Base-by-base conservation (phyloP, 2,113 vertebrate species). In the Myiagra hebetior region DNA sequence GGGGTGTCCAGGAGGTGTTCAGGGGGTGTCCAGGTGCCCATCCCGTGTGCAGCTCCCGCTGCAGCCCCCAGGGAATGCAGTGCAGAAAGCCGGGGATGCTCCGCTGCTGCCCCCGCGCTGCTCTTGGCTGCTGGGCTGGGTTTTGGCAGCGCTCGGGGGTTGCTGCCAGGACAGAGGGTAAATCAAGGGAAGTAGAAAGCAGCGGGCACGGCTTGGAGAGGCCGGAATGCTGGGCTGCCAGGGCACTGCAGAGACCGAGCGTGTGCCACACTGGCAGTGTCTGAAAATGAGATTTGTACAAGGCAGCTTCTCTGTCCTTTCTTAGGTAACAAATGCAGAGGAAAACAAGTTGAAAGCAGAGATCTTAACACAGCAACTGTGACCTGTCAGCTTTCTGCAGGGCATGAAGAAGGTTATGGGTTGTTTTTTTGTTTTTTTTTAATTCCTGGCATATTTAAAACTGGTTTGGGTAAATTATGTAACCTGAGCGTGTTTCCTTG, bases 61-160 rank as follows among this genome's bases (percentile, higher is more conserved):
- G 78, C 87, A 88, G 76, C 85, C 62, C 50, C 46, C 85, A 46
- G 94, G 88, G 85, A 96, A 41, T 7, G 21, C 49, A 76, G 44
- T 16, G 64, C 96, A 4, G 7, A 10, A 13, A 9, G 42, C 83
- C 14, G 50, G 85, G 84, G 86, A 90, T 65, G 83, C 72, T 82
- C 57, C 37, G 7, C 49, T 87, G 31, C 75, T 73, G 88, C 79
- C 78, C 55, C 77, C 3, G 1, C 33, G 3, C 41, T 41, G 84
- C 67, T 28, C 83, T 52, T 31, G 4, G 30, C 35, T 68, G 23
- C 5, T 33, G 27, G 44, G 19, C 81, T 16, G 10, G 3, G 26
- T 6, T 52, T 44, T 56, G 87, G 37, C 81, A 91, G 44, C 21
- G 69, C 46, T 47, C 4, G 0, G 11, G 22, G 57, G 17, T 60